Evolutionary conservation across 2,113 vertebrate species (phyloP), one percentile per base, ranked within the genome.

Genomic region (Pollachius pollachius): DNA sequence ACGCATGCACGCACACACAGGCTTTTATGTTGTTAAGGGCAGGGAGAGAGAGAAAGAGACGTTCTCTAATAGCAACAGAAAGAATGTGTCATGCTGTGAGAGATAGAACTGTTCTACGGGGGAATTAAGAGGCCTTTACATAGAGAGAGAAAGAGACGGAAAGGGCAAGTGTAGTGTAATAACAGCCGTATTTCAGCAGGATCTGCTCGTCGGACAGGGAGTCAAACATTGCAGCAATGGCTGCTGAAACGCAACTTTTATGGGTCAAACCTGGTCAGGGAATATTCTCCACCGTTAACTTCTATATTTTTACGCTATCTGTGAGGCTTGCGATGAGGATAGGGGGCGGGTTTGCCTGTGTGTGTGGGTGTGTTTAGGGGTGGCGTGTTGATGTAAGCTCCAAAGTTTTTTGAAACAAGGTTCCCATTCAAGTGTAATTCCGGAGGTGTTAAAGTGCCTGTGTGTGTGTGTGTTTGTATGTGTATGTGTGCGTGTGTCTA

Each of bases 1-100:
- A 30, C 54, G 69, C 64, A 80, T 74, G 78, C 87, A 54, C 52
- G 3, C 52, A 54, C 52, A 54, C 52, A 74, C 85, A 85, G 88
- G 88, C 30, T 34, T 34, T 89, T 87, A 85, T 89, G 86, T 85
- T 87, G 85, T 87, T 88, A 77, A 9, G 86, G 74, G 67, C 4
- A 30, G 78, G 81, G 8, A 48, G 41, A 13, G 41, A 48, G 41
- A 78, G 73, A 81, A 72, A 87, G 84, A 88, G 84, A 87, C 84
- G 84, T 89, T 90, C 88, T 91, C 90, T 88, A 89, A 81, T 86
- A 85, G 88, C 89, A 90, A 91, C 90, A 88, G 88, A 89, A 91
- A 87, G 90, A 90, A 91, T 91, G 89, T 88, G 87, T 82, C 89
- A 81, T 80, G 84, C 89, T 88, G 89, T 80, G 88, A 86, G 74